Evolutionary conservation across 92 coral and sea anemone species (phyloP), one percentile per base, ranked within the genome.

Genomic region (Parazoanthus swiftii): DNA sequence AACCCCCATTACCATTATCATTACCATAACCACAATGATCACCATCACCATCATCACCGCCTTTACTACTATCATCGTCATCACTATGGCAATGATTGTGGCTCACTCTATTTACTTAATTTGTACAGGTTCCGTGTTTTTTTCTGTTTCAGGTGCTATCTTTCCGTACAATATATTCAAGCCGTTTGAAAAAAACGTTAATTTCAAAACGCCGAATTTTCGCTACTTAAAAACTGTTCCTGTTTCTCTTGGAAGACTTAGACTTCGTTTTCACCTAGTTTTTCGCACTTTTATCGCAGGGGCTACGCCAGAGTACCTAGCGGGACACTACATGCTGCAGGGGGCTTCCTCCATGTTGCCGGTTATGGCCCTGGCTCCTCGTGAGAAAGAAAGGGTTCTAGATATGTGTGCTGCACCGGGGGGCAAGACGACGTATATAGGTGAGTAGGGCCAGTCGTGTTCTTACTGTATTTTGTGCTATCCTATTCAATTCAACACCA

Each of bases 381-480:
- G 93, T 73, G 99, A 97, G 86, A 95, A 93, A 75, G 99, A 97
- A 75, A 92, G 99, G 16, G 86, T 97, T 13, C 91, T 97, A 20
- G 99, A 97, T 66, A 95, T 97, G 99, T 97, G 99, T 90, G 94
- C 99, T 6, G 98, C 99, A 8, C 99, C 99, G 48, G 99, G 99
- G 6, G 99, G 99, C 38, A 97, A 97, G 88, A 93, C 99, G 56
- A 97, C 99, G 21, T 97, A 97, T 81, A 79, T 97, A 74, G 98
- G 99, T 96, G 80, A 93, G 88, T 9, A 23, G 36, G 29, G 29
- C 71, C 8, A 38, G 73, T 39, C 4, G 42, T 39, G 42, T 39
- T 39, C 0, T 2, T 39, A 39, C 42, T 39, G 42, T 4, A 39
- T 39, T 39, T 39, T 39, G 42, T 39, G 42, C 42, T 39, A 39